Percentiles rank a stretch among this genome's conserved stretches.
Conservation (phyloP, 2,888 invertebrate species). For the Erynnis tages region DNA sequence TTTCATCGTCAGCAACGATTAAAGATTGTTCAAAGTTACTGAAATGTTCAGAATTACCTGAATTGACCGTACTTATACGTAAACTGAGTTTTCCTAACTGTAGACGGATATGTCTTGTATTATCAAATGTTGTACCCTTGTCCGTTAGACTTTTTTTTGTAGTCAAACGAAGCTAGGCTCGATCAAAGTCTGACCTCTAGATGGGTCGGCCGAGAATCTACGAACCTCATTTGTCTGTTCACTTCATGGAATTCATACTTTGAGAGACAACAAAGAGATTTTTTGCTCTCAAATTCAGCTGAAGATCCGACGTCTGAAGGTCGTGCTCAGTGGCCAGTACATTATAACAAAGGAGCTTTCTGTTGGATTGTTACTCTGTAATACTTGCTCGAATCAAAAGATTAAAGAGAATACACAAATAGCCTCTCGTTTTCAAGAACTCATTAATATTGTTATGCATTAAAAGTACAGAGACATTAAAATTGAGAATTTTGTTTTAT, state of each 20-base stretch:
- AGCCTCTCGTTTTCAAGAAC: conserved; percentile 10
- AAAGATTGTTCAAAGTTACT: no score
- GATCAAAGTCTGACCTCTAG: background rate
- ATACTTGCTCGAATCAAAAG: conserved; percentile 7
- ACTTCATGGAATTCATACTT: conserved; percentile 7
- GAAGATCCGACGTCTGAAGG: conserved; percentile 19
- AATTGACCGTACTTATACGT: no score
- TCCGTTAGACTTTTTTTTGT: no score
- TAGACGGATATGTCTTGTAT: no score
- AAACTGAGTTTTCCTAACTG: no score
- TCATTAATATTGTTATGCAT: conserved; percentile 11
- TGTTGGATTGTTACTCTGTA: conserved; percentile 1
- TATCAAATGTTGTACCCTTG: no score
- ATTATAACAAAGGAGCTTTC: conserved; percentile 20
- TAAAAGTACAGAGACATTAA: background rate
- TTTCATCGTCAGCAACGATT: no score
- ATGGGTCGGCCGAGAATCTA: background rate
- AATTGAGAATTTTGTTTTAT: conserved; percentile 10
- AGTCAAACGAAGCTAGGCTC: no score
- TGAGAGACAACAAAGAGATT: conserved; percentile 21
- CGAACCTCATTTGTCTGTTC: background rate
- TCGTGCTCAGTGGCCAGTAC: conserved; percentile 10
- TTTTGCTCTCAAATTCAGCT: conserved; percentile 11
- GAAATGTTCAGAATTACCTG: no score
- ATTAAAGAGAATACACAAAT: conserved; percentile 13